Evolutionary conservation across 2,888 invertebrate genomes (phyloP).

Genomic region (Agrotis ipsilon): DNA sequence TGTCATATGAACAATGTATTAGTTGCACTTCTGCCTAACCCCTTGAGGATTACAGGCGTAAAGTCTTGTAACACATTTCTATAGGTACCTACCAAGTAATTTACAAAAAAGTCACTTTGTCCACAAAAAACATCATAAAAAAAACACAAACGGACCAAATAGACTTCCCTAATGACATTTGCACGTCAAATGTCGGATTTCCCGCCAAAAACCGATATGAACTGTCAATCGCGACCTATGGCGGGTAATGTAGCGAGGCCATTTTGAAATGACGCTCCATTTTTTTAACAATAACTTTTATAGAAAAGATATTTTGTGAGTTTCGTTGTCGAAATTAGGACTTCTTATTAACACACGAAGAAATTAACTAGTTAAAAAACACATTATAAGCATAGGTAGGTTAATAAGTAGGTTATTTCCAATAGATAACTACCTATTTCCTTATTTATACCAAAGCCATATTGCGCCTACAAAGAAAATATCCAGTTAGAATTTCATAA

Average conservation of each 20-base stretch:
- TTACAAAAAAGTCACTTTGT: neutral
- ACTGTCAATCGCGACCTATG: slow-evolving; percentile 65
- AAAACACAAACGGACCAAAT: slow-evolving; percentile 14
- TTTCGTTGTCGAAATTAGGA: neutral
- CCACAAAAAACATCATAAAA: neutral
- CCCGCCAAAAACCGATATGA: slow-evolving; percentile 69
- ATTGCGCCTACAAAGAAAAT: neutral
- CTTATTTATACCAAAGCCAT: neutral
- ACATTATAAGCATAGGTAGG: neutral
- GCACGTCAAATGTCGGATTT: slow-evolving; percentile 76
- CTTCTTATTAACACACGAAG: neutral
- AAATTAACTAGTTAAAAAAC: neutral
- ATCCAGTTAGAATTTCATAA: neutral
- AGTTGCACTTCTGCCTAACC: too few species aligned
- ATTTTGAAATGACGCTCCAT: slow-evolving; percentile 37
- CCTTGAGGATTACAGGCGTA: too few species aligned
- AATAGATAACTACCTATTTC: neutral
- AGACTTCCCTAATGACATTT: slow-evolving; percentile 70
- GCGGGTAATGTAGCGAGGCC: slow-evolving; percentile 60
- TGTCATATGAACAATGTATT: too few species aligned
- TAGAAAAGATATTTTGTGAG: slow-evolving; percentile 1
- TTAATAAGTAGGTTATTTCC: neutral
- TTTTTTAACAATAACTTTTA: slow-evolving; percentile 12
- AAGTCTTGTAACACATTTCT: too few species aligned
- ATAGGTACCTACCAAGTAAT: too few species aligned